Conservation (phyloP, 1,140 invertebrate genomes). For the Lepidotrigona ventralis region DNA sequence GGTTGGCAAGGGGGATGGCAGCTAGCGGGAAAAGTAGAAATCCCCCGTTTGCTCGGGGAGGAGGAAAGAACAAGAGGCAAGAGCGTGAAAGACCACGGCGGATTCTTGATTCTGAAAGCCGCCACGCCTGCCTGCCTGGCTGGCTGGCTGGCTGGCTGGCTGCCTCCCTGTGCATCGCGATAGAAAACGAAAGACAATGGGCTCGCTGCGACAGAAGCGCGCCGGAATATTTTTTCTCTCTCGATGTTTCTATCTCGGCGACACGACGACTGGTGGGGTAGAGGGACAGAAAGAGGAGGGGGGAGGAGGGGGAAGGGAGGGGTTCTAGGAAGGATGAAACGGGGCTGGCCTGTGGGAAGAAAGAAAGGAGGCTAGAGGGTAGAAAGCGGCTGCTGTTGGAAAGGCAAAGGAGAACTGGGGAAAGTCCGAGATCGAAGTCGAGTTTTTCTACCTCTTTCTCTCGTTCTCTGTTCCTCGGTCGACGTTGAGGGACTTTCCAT, state of each 20-base stretch:
- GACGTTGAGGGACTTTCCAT: slow-evolving; percentile 26
- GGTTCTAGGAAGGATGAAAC: background rate
- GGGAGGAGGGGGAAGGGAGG: background rate
- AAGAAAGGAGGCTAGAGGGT: slow-evolving; percentile 1
- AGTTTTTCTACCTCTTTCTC: background rate
- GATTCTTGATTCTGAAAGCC: slow-evolving; percentile 56
- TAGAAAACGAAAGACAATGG: slow-evolving; percentile 61
- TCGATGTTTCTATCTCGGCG: slow-evolving; percentile 52
- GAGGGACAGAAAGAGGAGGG: background rate
- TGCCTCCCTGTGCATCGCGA: slow-evolving; percentile 41
- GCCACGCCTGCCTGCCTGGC: slow-evolving; percentile 36
- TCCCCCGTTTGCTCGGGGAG: slow-evolving; percentile 9
- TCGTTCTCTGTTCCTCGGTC: background rate
- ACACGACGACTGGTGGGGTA: slow-evolving; percentile 1
- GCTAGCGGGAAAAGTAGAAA: slow-evolving; percentile 19
- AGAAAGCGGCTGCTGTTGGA: background rate
- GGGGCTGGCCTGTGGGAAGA: background rate
- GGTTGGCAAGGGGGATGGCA: slow-evolving; percentile 8
- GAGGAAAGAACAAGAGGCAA: slow-evolving; percentile 49
- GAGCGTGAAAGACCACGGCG: slow-evolving; percentile 39
- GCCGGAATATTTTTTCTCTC: slow-evolving; percentile 50
- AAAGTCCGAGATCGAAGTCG: slow-evolving; percentile 46
- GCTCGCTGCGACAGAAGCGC: slow-evolving; percentile 55
- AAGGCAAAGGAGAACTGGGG: background rate
- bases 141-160: background rate